Percentiles rank a stretch among this genome's conserved stretches.
phyloP scores from a whole-genome alignment of 2,113 vertebrate genomes.

The Pan paniscus region DNA sequence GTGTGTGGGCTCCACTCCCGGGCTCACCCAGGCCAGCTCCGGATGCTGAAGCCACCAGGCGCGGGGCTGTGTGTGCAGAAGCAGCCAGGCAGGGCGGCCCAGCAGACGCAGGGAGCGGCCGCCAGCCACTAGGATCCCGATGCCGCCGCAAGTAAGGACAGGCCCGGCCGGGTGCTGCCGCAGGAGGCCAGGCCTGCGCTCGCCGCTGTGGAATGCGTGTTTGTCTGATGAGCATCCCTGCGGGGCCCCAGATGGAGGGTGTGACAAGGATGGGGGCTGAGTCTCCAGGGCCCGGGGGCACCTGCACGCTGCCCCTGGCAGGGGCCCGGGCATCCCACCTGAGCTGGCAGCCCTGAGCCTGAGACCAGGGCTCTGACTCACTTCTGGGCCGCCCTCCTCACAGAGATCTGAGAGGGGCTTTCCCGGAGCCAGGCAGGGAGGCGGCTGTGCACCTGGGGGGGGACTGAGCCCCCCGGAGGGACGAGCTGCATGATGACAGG shows the following conservation, averaged over 20 bases:
- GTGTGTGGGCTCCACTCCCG: too few species aligned
- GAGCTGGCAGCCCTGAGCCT: not conserved
- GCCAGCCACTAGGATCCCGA: not conserved
- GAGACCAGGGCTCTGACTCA: not conserved
- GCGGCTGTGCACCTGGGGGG: not conserved
- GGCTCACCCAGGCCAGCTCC: not conserved
- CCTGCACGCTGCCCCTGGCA: not conserved
- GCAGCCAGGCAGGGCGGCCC: too few species aligned
- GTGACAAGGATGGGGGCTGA: not conserved
- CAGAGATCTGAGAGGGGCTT: not conserved
- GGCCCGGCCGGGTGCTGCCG: not conserved
- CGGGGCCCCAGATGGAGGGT: not conserved
- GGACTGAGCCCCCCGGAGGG: not conserved
- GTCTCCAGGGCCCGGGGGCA: not conserved
- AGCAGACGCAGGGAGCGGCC: not conserved
- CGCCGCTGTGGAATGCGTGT: not conserved
- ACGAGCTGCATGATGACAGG: rapidly evolving
- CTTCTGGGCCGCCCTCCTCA: not conserved
- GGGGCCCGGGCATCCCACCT: not conserved
- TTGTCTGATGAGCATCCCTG: not conserved
- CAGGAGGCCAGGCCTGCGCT: not conserved
- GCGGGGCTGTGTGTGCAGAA: too few species aligned
- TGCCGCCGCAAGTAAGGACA: not conserved
- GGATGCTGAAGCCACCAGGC: too few species aligned
- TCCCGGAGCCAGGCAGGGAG: not conserved